Conservation (phyloP, 2,113 vertebrate genomes). For the Tamias sibiricus region DNA sequence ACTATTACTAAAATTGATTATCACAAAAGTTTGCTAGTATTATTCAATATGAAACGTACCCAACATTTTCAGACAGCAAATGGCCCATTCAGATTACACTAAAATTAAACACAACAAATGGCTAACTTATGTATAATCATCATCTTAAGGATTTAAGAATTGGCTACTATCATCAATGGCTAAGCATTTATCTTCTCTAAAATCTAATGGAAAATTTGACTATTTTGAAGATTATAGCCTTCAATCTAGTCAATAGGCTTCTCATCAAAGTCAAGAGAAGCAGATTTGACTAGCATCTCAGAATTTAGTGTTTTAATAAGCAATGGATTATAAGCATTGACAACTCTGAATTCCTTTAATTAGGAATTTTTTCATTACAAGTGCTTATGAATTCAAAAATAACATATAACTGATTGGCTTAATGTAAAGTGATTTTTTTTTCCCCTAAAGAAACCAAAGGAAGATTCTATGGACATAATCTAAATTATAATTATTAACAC, state of each 20-base stretch:
- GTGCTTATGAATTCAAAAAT: constrained; percentile 11
- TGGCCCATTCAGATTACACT: no score
- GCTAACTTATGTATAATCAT: no score
- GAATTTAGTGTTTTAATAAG: background rate
- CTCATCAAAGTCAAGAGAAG: background rate
- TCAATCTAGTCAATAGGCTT: background rate
- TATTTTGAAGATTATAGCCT: background rate
- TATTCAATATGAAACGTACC: background rate
- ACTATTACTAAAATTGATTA: background rate
- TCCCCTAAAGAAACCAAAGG: constrained; percentile 65
- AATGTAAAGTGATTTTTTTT: constrained; percentile 73
- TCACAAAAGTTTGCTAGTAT: background rate
- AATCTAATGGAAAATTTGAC: background rate
- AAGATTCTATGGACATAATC: constrained; percentile 55
- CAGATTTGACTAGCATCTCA: background rate
- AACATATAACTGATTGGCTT: constrained; percentile 30
- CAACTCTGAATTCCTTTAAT: background rate
- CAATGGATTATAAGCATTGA: background rate
- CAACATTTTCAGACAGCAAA: background rate
- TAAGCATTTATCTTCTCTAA: background rate
- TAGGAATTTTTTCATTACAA: constrained; percentile 12
- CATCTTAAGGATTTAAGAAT: background rate
- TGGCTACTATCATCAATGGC: background rate
- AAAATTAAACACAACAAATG: background rate
- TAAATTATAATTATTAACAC: constrained; percentile 71